Conservation (phyloP, 2,113 vertebrate genomes). For the Hoplias malabaricus region DNA sequence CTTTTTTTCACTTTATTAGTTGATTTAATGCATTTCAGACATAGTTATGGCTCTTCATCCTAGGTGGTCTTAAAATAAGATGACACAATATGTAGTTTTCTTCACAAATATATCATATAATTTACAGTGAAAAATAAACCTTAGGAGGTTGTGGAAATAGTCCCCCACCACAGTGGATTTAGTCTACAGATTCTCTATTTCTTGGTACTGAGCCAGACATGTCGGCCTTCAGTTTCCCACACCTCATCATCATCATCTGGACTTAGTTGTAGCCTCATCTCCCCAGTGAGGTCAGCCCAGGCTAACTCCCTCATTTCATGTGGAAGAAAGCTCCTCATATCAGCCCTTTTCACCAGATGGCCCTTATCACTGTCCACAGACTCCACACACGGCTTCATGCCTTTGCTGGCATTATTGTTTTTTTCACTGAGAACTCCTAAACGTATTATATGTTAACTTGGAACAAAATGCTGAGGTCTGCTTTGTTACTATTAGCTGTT, state of each 20-base stretch:
- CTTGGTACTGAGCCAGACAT: constrained; percentile 30
- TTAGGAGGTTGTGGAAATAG: not conserved
- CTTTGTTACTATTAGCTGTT: not conserved
- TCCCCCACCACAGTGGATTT: not conserved
- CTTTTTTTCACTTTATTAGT: not conserved
- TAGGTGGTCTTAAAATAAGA: not conserved
- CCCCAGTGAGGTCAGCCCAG: constrained; percentile 14
- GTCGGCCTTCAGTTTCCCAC: constrained; percentile 53
- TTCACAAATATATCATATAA: not conserved
- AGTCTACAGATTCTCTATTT: not conserved
- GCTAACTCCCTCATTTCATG: constrained; percentile 18
- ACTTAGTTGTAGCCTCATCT: constrained; percentile 1
- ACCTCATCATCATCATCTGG: constrained; percentile 60
- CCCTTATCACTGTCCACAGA: constrained; percentile 56
- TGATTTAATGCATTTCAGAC: not conserved
- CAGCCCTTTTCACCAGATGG: constrained; percentile 60
- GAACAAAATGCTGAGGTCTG: too few relatives aligned
- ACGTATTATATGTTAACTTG: too few relatives aligned
- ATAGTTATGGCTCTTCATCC: not conserved
- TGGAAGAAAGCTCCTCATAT: constrained; percentile 54
- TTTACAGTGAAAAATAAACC: constrained; percentile 6
- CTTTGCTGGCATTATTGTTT: constrained; percentile 26
- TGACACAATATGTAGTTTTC: not conserved
- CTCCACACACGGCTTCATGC: constrained; percentile 48
- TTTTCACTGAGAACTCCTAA: too few relatives aligned